Conservation (phyloP, 2,797 vertebrate genomes). For the Sebastes oblongus region DNA sequence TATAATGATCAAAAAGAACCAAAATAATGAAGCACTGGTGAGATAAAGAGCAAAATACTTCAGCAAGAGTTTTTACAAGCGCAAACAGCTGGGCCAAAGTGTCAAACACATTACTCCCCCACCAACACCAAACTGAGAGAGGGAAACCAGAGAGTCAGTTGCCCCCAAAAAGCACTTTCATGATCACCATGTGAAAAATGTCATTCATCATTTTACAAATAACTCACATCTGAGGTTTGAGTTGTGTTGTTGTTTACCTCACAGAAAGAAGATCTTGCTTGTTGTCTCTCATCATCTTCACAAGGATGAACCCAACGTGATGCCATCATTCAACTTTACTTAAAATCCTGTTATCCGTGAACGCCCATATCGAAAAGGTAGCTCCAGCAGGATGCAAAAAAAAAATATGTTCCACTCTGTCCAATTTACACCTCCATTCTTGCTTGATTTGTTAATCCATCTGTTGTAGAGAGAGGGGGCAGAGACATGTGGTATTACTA, state of each 20-base stretch:
- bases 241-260: conserved; percentile 71
- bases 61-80: conserved; percentile 41
- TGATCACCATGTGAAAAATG: background rate
- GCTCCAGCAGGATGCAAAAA: conserved; percentile 43
- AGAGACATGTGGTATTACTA: background rate
- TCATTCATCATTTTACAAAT: background rate
- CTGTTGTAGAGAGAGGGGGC: conserved; percentile 26
- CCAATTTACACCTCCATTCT: conserved; percentile 49
- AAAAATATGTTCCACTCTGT: conserved; percentile 20
- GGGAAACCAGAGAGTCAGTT: conserved; percentile 21
- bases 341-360: conserved; percentile 78
- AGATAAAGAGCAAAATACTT: conserved; percentile 35
- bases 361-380: conserved; percentile 82
- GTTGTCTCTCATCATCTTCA: conserved; percentile 78
- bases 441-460: conserved; percentile 44
- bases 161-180: conserved; percentile 1
- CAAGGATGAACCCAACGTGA: conserved; percentile 86
- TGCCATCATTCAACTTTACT: conserved; percentile 92
- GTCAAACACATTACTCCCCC: conserved; percentile 55
- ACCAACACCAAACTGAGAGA: conserved; percentile 36
- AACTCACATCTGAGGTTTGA: background rate
- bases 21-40: background rate
- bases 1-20: background rate
- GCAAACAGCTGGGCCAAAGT: conserved; percentile 62
- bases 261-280: conserved; percentile 71